A percentile compares a stretch with the other conserved stretches of the same genome.
These are phyloP conservation scores for Castor canadensis DNA, from an alignment of 2,113 vertebrate genomes.

Conservation along the genomic window DNA sequence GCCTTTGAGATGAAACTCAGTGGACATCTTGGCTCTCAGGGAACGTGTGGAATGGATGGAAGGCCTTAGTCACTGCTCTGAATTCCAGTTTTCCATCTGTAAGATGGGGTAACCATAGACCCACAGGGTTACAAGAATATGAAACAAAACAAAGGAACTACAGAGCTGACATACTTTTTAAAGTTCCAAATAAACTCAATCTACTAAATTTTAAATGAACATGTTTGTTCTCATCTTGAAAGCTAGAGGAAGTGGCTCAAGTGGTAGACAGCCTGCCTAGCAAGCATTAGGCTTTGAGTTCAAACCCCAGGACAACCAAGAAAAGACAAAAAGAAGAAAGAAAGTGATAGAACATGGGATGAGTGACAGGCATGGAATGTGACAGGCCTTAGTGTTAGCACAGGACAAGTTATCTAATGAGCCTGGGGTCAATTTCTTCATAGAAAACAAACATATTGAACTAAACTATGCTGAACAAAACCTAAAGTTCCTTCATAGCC, in stretches of 20 bases:
- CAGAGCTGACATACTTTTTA: background rate
- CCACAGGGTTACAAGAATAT: background rate
- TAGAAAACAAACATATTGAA: background rate
- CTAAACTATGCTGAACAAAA: background rate
- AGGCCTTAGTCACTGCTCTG: background rate
- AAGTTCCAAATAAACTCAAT: background rate
- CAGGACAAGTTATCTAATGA: background rate
- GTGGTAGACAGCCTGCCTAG: too few relatives aligned
- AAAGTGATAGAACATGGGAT: rapidly evolving
- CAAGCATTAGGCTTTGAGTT: too few relatives aligned
- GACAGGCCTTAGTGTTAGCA: background rate
- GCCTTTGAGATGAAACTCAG: background rate
- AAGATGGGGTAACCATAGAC: background rate
- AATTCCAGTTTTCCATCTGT: background rate
- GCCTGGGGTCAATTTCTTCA: background rate
- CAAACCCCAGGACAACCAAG: too few relatives aligned
- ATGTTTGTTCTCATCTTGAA: background rate
- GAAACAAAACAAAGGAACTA: background rate
- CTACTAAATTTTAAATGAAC: background rate
- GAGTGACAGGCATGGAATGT: rapidly evolving
- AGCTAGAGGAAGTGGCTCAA: background rate
- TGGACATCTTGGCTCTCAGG: background rate
- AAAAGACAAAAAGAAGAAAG: too few relatives aligned
- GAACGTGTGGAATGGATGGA: background rate
- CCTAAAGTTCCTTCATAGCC: conserved; percentile 7